Base-by-base conservation (phyloP, 2,797 vertebrate genomes). In the Arctocebus calabarensis region DNA sequence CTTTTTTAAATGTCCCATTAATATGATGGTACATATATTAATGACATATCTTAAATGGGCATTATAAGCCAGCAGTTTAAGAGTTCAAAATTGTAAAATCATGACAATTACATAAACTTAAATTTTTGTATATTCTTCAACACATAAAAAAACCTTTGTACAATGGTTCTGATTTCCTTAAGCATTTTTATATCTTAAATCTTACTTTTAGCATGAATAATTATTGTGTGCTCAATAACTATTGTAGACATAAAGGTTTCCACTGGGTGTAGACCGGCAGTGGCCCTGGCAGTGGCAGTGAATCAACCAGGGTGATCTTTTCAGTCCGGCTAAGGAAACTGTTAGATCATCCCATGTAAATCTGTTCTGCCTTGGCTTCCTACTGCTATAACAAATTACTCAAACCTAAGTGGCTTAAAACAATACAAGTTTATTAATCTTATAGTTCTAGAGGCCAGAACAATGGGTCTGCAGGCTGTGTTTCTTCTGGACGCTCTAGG, bases 11-110 rank as follows among this genome's bases (percentile, higher is more conserved):
- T 14, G 14, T 48, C 48, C 48, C 48, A 48, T 48, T 48, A 14
- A 48, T 14, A 48, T 48, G 48, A 48, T 48, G 48, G 48, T 48
- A 48, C 48, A 48, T 48, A 14, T 48, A 48, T 48, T 48, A 29
- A 57, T 19, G 16, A 48, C 48, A 82, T 1, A 12, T 27, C 81
- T 90, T 75, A 75, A 84, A 59, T 61, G 59, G 48, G n/a, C 32
- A 45, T 74, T 27, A 81, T 66, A 94, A 82, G 34, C 45, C 68
- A 55, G 27, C 22, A 40, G 10, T 57, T 5, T 66, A 19, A 27
- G 25, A 23, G 7, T 78, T 95, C 48, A 61, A 40, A 78, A 73
- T 22, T 68, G 89, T 88, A 84, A 94, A 92, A 59, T 75, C 23
- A 77, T 64, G 23, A 27, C 77, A 17, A 23, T 75, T 81, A 37